These are phyloP conservation scores for Periophthalmus modestus DNA, from an alignment of 2,113 vertebrate genomes.

Conservation along the genomic window DNA sequence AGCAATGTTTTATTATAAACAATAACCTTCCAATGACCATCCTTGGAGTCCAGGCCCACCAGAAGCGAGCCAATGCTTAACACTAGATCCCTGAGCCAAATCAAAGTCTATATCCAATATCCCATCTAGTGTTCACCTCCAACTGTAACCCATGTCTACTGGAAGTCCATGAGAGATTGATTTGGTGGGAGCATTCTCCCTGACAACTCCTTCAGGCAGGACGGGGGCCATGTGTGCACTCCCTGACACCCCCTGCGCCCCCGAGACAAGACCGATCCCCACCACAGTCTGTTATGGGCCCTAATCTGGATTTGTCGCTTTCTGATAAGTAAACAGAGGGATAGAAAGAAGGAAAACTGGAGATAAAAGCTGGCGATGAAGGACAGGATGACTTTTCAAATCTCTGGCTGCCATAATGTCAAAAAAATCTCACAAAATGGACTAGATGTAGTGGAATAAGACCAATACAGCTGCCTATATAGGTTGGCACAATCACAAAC, in stretches of 20 bases:
- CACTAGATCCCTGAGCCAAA: conserved; percentile 14
- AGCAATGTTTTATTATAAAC: background rate
- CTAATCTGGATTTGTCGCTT: conserved; percentile 73
- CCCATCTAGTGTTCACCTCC: conserved; percentile 44
- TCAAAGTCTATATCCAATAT: conserved; percentile 2
- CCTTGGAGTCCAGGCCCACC: background rate
- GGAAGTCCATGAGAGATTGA: conserved; percentile 67
- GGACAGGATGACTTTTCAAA: conserved; percentile 64
- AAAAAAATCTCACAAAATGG: conserved; percentile 33
- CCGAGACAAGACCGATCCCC: conserved; percentile 54
- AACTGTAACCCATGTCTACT: conserved; percentile 47
- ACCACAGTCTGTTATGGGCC: conserved; percentile 58
- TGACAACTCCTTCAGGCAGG: conserved; percentile 68
- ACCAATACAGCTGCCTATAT: conserved; percentile 43
- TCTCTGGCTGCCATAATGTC: conserved; percentile 52
- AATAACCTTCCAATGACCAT: background rate
- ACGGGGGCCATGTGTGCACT: conserved; percentile 52
- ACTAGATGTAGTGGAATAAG: conserved; percentile 37
- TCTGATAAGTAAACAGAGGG: conserved; percentile 67
- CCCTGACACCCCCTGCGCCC: conserved; percentile 65
- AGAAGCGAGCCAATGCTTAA: background rate
- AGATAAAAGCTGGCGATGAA: conserved; percentile 68
- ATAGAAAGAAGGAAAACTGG: conserved; percentile 21
- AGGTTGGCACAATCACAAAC: conserved; percentile 58
- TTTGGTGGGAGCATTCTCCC: conserved; percentile 66